Evolutionary conservation across 92 coral and sea anemone species (phyloP), one percentile per base, ranked within the genome.

Genomic region (Epizoanthus stellaris): DNA sequence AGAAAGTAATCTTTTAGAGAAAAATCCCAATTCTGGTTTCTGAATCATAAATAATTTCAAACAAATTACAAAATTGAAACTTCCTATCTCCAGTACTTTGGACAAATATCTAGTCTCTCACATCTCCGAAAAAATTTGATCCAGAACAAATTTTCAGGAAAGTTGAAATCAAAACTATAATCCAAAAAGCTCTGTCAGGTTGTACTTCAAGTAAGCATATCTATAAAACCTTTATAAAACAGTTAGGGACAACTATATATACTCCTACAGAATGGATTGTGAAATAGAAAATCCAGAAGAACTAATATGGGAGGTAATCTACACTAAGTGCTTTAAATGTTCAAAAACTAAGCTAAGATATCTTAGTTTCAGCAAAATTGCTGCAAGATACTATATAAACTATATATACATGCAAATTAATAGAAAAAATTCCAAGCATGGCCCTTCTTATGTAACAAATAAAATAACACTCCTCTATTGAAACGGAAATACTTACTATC

Each of bases 31-130:
- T 23, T 23, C 25, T 23, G 25, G 25, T 23, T 23, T 23, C 25
- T 72, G 21, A 49, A 8, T 39, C 21, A 72, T 47, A 36, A 47
- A 15, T 62, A 72, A 72, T 47, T 72, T 16, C 5, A 23, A 72
- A 20, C 77, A 16, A 47, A 72, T 14, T 72, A 4, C 19, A n/a
- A 72, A 4, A 47, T 72, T n/a, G 60, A 72, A 43, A 47, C 38
- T 2, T 59, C 40, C 16, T 72, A 45, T 16, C 21, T 72, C 14
- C 15, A 72, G 49, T 47, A 45, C 38, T 53, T 23, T 47, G 77
- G 77, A 42, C 9, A 42, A 17, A 45, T 72, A 72, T 72, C 77
- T 72, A 14, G 75, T 16, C 47, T 70, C 17, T 70, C 75, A 19
- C 56, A 17, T 5, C 58, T 70, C 23, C 75, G 75, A 43, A 25